These are phyloP conservation scores for Leucophenga maculata DNA, from an alignment of 2,888 invertebrate species.

Conservation along the genomic window DNA sequence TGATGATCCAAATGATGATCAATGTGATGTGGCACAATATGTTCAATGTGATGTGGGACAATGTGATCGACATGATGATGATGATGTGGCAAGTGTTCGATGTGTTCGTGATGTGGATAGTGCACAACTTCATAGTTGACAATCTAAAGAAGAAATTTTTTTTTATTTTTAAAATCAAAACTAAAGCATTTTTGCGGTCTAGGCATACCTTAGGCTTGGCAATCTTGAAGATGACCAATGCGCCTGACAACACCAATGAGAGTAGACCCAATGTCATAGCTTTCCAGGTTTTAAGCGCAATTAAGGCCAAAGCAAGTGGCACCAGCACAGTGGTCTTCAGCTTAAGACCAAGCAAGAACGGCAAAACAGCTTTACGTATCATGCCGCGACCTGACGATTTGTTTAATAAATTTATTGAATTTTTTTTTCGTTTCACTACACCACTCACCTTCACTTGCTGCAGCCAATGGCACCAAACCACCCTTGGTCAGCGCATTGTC, in stretches of 20 bases:
- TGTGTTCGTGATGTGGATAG: conserved; percentile 78
- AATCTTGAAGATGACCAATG: conserved; percentile 88
- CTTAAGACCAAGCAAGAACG: conserved; percentile 88
- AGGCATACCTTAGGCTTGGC: conserved; percentile 82
- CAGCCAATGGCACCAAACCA: conserved; percentile 80
- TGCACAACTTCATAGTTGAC: conserved; percentile 91
- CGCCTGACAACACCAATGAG: conserved; percentile 87
- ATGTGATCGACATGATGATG: conserved; percentile 63
- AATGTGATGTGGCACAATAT: conserved; percentile 67
- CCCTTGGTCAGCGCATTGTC: conserved; percentile 76
- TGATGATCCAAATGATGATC: conserved; percentile 73
- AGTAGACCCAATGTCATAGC: conserved; percentile 88
- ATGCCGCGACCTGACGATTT: conserved; percentile 83
- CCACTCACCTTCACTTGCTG: conserved; percentile 71
- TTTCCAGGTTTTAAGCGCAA: conserved; percentile 92
- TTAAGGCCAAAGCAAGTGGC: conserved; percentile 85
- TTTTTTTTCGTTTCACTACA: background rate
- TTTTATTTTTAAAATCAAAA: background rate
- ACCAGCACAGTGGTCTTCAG: conserved; percentile 89
- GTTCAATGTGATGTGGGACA: conserved; percentile 68
- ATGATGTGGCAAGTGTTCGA: conserved; percentile 46
- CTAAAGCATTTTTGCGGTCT: background rate
- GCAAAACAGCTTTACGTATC: conserved; percentile 87
- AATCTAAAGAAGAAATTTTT: conserved; percentile 68
- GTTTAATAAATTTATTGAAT: too few species aligned